Conservation (phyloP, 2,888 invertebrate species). For the Drosophila bunnanda region DNA sequence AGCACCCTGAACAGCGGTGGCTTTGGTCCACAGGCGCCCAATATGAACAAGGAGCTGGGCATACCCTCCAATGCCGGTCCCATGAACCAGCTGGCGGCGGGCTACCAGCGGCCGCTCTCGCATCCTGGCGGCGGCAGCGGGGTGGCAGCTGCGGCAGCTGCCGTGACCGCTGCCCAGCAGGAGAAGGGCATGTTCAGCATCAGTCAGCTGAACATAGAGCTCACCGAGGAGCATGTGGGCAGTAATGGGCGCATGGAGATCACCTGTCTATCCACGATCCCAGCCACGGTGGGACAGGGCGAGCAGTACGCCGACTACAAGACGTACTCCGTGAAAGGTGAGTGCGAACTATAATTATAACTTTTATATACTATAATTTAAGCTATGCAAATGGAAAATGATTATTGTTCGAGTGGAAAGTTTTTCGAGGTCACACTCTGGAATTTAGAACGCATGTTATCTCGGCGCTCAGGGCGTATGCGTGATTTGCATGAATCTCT, state of each 20-base stretch:
- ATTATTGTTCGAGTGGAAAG: neutral
- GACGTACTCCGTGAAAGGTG: constrained; percentile 90
- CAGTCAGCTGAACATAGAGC: constrained; percentile 90
- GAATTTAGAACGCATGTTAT: constrained; percentile 6
- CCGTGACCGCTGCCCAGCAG: constrained; percentile 80
- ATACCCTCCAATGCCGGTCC: constrained; percentile 82
- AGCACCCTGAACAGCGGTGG: constrained; percentile 82
- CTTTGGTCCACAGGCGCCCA: constrained; percentile 81
- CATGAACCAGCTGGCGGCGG: constrained; percentile 82
- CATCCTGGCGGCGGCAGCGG: constrained; percentile 82
- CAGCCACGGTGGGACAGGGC: constrained; percentile 89
- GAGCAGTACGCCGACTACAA: constrained; percentile 91
- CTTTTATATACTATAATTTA: neutral
- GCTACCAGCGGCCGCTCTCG: constrained; percentile 77
- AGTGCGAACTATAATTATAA: constrained; percentile 73
- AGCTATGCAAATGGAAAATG: too few species aligned
- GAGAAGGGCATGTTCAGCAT: constrained; percentile 86
- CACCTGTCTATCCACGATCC: constrained; percentile 92
- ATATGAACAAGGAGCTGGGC: constrained; percentile 79
- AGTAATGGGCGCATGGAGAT: constrained; percentile 89
- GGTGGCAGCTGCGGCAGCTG: constrained; percentile 82
- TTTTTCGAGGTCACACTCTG: neutral
- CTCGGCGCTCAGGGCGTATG: constrained; percentile 24
- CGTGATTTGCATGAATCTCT: constrained; percentile 64
- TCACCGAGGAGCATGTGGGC: constrained; percentile 89